phyloP scores from a whole-genome alignment of 2,797 vertebrate species.

The Cuniculus paca region DNA sequence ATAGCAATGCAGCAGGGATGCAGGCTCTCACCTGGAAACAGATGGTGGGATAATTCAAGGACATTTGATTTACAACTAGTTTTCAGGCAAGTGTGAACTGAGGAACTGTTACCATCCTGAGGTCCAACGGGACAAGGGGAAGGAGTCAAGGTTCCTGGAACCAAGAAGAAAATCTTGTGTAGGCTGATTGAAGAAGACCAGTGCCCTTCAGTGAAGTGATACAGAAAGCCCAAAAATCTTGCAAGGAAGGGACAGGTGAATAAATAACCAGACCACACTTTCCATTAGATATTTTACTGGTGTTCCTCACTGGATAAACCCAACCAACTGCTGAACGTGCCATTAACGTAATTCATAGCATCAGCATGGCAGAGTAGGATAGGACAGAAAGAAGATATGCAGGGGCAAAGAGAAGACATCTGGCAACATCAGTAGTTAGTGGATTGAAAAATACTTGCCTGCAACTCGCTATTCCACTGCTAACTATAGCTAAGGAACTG shows the following conservation, averaged over 20 bases:
- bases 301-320: background rate
- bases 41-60: slow-evolving; percentile 51
- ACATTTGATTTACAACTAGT: slow-evolving; percentile 44
- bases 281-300: background rate
- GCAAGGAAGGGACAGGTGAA: background rate
- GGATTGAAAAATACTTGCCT: background rate
- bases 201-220: background rate
- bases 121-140: background rate
- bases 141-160: background rate
- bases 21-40: slow-evolving; percentile 53
- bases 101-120: slow-evolving; percentile 49
- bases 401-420: background rate
- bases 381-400: background rate
- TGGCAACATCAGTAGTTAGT: background rate
- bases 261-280: background rate
- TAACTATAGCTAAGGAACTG: background rate
- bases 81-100: slow-evolving; percentile 55
- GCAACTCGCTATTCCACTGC: background rate
- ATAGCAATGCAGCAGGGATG: slow-evolving; percentile 11
- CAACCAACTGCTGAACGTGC: background rate
- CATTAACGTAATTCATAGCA: background rate
- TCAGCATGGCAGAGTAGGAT: background rate
- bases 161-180: background rate
- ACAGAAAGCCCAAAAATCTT: background rate
- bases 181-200: background rate